Evolutionary conservation across 2,113 vertebrate genomes (phyloP), one percentile per base, ranked within the genome.

Genomic region (Onychostoma macrolepis): DNA sequence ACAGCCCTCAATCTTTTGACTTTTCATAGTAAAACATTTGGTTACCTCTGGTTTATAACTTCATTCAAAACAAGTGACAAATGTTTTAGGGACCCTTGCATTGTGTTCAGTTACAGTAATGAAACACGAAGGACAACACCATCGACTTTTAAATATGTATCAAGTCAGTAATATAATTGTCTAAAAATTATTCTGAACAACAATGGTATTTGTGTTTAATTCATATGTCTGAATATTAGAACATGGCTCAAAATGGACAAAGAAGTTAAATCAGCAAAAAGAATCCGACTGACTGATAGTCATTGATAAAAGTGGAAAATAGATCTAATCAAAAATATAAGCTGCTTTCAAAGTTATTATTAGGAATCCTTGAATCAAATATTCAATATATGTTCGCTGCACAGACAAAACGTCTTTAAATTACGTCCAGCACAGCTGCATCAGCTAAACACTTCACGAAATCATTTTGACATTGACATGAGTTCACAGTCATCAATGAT

Each of bases 391-490:
- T 8, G 13, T 33, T 30, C 30, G 5, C 28, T 15, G 26, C 6
- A 67, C 5, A 67, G 13, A 30, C 5, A 50, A 50, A 48, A 50
- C 50, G 28, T 33, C 2, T 30, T 33, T 67, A 17, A 65, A 65
- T 61, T 28, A 28, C 4, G 28, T 67, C 17, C 8, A 36, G 33
- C 33, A 72, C 9, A 72, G 69, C 8, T 38, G 17, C 33, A 36
- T 69, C 30, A 9, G 65, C 30, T 19, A 69, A 21, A 71, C 30
- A 21, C 17, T 65, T 65, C 61, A 26, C 41, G 33, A n/a, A 43
- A 17, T 48, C 63, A 41, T 36, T 83, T 61, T 86, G 88, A 88
- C 86, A 86, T 86, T 86, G 84, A 80, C 83, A 83, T 48, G 41
- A 50, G 21, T 10, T 78, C 36, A 83, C 65, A 4, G 67, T 17